phyloP scores from a whole-genome alignment of 2,113 vertebrate species.

The Callaeas wilsoni region DNA sequence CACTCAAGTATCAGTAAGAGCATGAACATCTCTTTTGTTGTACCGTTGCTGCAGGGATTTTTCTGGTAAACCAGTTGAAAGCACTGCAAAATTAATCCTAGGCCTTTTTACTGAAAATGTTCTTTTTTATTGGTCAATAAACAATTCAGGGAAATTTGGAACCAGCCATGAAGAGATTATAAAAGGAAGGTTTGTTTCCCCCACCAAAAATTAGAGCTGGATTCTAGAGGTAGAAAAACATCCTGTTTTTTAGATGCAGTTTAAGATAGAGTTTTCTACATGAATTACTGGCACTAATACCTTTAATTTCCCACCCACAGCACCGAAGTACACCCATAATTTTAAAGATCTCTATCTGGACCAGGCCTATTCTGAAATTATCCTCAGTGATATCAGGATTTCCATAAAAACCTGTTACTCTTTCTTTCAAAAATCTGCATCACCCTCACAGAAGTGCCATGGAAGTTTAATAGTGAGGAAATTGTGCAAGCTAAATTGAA shows the following conservation, averaged over 20 bases:
- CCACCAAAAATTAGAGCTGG: neutral
- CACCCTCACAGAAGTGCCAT: neutral
- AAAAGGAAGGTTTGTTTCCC: neutral
- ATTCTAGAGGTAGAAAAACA: conserved; percentile 14
- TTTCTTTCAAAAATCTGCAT: neutral
- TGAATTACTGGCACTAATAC: neutral
- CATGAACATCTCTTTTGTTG: neutral
- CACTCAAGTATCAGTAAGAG: neutral
- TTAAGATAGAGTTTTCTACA: conserved; percentile 33
- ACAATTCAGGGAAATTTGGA: conserved; percentile 47
- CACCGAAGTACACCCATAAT: neutral
- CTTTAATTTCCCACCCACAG: neutral
- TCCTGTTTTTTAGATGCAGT: conserved; percentile 32
- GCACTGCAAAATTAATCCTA: neutral
- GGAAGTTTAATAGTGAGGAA: neutral
- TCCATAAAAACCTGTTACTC: neutral
- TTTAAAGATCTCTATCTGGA: neutral
- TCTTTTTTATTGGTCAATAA: neutral
- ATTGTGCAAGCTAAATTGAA: neutral
- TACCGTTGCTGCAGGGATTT: rapidly evolving
- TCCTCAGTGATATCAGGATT: neutral
- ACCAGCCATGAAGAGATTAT: neutral
- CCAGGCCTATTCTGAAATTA: neutral
- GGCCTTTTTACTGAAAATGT: neutral
- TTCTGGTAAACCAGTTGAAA: neutral